These are phyloP conservation scores for Hydropsyche betteni DNA, from an alignment of 2,888 invertebrate species.

Conservation along the genomic window DNA sequence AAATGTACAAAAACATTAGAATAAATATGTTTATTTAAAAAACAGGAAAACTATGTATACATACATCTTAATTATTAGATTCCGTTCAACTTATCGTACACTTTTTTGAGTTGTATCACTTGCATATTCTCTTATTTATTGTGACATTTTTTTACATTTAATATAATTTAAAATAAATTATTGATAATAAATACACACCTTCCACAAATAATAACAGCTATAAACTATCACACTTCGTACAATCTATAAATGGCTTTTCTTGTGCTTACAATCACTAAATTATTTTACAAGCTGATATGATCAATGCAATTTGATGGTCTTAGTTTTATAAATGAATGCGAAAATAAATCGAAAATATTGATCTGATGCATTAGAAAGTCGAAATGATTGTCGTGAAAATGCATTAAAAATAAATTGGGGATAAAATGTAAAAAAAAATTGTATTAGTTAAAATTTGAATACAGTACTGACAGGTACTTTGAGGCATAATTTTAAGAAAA, in stretches of 20 bases:
- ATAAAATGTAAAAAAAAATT: too few species aligned
- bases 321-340: slow-evolving; percentile 24
- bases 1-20: slow-evolving; percentile 24
- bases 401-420: not conserved
- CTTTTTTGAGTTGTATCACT: not conserved
- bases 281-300: slow-evolving; percentile 50
- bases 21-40: slow-evolving; percentile 31
- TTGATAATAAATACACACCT: slow-evolving; percentile 27
- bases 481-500: too few species aligned
- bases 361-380: not conserved
- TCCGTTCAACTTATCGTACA: slow-evolving; percentile 21
- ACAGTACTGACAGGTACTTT: too few species aligned
- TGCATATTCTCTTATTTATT: not conserved
- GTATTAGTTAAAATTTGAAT: too few species aligned
- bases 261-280: slow-evolving; percentile 47
- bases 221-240: slow-evolving; percentile 39
- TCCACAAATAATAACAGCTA: slow-evolving; percentile 34
- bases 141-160: slow-evolving; percentile 6
- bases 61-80: slow-evolving; percentile 4
- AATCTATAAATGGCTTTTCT: slow-evolving; percentile 42
- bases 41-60: slow-evolving; percentile 12
- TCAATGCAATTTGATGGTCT: slow-evolving; percentile 48
- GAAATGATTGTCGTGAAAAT: slow-evolving; percentile 23
- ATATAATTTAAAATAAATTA: slow-evolving; percentile 17
- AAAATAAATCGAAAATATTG: not conserved